These are phyloP conservation scores for Heliconius melpomene DNA, from an alignment of 1,140 invertebrate species.

Conservation along the genomic window DNA sequence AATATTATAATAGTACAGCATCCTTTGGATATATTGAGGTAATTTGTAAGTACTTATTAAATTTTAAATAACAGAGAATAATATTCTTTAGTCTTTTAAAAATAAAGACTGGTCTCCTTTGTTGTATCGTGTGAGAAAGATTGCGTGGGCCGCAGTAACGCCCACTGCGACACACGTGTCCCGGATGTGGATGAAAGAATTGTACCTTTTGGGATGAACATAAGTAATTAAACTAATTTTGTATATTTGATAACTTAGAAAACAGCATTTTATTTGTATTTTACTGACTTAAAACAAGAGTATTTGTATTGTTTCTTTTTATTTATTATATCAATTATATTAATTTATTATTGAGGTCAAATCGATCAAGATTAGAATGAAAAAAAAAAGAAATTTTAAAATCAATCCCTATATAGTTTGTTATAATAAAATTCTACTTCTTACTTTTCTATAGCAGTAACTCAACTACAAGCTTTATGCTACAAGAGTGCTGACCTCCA, in stretches of 20 bases:
- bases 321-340: too few species aligned
- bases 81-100: background rate
- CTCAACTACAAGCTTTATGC: too few species aligned
- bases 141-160: conserved; percentile 46
- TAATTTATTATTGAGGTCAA: too few species aligned
- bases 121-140: conserved; percentile 9
- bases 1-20: conserved; percentile 25
- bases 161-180: conserved; percentile 48
- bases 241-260: conserved; percentile 3
- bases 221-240: conserved; percentile 25
- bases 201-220: conserved; percentile 39
- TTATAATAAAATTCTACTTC: too few species aligned
- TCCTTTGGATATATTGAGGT: conserved; percentile 27
- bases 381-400: background rate
- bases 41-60: conserved; percentile 19
- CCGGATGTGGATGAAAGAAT: conserved; percentile 52
- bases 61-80: background rate
- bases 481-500: too few species aligned
- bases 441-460: too few species aligned
- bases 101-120: background rate
- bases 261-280: background rate
- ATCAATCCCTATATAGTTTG: background rate
- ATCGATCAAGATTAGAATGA: too few species aligned
- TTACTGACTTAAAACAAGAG: background rate
- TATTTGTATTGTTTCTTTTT: too few species aligned